Percentiles rank a stretch among this genome's conserved stretches.
Conservation (phyloP, 1,140 invertebrate species). For the Ostrea denselamellosa region DNA sequence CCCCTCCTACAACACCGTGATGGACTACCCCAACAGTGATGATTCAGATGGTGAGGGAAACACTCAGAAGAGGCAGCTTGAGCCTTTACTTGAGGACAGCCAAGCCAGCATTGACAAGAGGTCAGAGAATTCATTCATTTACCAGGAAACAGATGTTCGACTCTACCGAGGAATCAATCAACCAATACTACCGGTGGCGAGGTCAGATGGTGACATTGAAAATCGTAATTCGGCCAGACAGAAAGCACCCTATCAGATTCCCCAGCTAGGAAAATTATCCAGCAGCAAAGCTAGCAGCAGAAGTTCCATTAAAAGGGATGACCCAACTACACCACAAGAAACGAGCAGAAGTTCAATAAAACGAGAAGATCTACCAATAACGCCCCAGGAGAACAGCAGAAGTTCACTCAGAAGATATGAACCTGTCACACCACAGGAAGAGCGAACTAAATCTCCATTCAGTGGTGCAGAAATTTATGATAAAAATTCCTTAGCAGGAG, state of each 20-base stretch:
- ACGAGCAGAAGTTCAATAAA: not conserved
- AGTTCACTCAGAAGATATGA: not conserved
- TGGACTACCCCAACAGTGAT: slow-evolving; percentile 58
- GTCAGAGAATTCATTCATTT: slow-evolving; percentile 34
- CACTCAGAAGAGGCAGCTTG: not conserved
- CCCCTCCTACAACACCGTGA: slow-evolving; percentile 59
- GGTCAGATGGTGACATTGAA: slow-evolving; percentile 47
- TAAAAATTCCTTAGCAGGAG: slow-evolving; percentile 23
- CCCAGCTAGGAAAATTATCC: slow-evolving; percentile 5
- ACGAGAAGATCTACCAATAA: not conserved
- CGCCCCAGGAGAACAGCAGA: slow-evolving; percentile 1
- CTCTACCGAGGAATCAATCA: slow-evolving; percentile 34
- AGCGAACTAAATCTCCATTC: slow-evolving; percentile 44
- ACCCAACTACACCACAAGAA: slow-evolving; percentile 8
- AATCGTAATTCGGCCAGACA: slow-evolving; percentile 8
- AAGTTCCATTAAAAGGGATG: slow-evolving; percentile 42
- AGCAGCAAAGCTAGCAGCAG: slow-evolving; percentile 41
- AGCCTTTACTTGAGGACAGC: slow-evolving; percentile 46
- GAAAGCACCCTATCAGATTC: slow-evolving; percentile 3
- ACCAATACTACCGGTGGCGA: slow-evolving; percentile 35
- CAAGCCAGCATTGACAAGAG: slow-evolving; percentile 34
- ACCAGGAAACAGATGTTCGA: slow-evolving; percentile 24
- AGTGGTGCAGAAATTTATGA: slow-evolving; percentile 29
- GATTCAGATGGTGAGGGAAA: slow-evolving; percentile 55
- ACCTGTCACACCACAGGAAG: not conserved